Base-by-base conservation (phyloP, 2,113 vertebrate genomes). In the Platanista minor region DNA sequence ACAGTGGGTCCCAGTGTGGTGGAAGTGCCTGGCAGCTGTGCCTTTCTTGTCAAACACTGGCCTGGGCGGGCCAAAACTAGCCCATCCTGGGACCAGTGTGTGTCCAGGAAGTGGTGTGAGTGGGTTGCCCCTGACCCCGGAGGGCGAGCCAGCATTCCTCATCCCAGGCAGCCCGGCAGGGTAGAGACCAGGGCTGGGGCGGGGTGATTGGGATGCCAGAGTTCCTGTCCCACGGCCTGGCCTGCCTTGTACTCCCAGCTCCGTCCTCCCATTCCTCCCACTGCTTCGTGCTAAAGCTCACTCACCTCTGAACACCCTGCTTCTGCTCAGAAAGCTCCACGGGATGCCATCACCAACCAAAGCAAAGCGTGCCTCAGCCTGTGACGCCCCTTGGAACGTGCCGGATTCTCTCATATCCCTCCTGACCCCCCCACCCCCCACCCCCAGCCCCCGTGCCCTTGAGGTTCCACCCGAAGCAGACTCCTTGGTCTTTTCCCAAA, bases 11-110 rank as follows among this genome's bases (percentile, higher is more conserved):
- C 78, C 54, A 14, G 72, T 62, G n/a, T 62, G 57, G 85, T 36
- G 14, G 41, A 36, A 23, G 27, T 74, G 89, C 52, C 4, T 2
- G 17, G 86, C 96, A 96, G 90, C 96, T 98, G 74, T 90, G 87
- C 33, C 75, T 80, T 64, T 74, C 80, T 92, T 36, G 80, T 94
- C 62, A 87, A 52, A 92, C 90, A 4, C 29, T 69, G 82, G 86
- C 89, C 74, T 64, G 71, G 89, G 59, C 77, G 61, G 84, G 41
- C 71, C 87, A 64, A 94, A 96, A 97, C 96, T 88, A 94, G 69
- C 62, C 0, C 18, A 78, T n/a, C 77, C 81, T 13, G 27, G 83
- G 87, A 82, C 49, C 13, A 61, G 9, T 29, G 1, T 25, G 18
- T 0, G 0, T 67, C 71, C 36, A 78, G 93, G 94, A 89, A 97